Evolutionary conservation across 1,140 invertebrate genomes (phyloP), one percentile per base, ranked within the genome.

Genomic region (Sitodiplosis mosellana): DNA sequence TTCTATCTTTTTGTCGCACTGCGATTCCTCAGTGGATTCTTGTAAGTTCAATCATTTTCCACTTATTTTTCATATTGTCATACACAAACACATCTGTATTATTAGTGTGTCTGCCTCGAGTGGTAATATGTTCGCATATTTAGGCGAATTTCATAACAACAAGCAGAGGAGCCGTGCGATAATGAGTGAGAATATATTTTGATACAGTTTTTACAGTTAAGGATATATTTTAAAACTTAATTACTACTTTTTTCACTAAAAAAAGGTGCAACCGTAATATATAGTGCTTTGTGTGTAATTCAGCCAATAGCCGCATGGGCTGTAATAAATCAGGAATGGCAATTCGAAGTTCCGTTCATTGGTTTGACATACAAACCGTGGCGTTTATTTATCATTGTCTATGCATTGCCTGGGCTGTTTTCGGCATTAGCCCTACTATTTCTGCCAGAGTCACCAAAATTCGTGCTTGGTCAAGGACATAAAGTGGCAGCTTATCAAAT

Each of bases 401-500:
- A 72, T 52, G 61, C 74, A 5, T 48, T 80, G 6, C 77, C 78
- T 1, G 70, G 71, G 36, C 58, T 80, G 0, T 50, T 72, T 0
- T 75, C 73, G 3, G 70, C 69, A 12, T 33, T 73, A 0, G 55
- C 69, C 7, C 59, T 80, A 4, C 55, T 68, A 3, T 62, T 67
- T 18, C 69, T 81, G 48, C 78, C 77, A 0, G 78, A 81, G 52
- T 79, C 75, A 56, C 77, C 78, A 0, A 76, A 78, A 53, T 78
- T 72, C 52, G 61, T 78, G 1, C 56, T 80, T 10, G 55, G 66
- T 2, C 60, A 66, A 54, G 68, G 75, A 51, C 60, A 67, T 12
- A 55, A 68, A 7, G 63, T 72, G 4, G 70, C 73, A 33, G 69
- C 73, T 11, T 56, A 79, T 4, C 60, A 66, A 4, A 68, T 78